Conservation (phyloP, 2,797 vertebrate genomes). For the Darevskia mixta region DNA sequence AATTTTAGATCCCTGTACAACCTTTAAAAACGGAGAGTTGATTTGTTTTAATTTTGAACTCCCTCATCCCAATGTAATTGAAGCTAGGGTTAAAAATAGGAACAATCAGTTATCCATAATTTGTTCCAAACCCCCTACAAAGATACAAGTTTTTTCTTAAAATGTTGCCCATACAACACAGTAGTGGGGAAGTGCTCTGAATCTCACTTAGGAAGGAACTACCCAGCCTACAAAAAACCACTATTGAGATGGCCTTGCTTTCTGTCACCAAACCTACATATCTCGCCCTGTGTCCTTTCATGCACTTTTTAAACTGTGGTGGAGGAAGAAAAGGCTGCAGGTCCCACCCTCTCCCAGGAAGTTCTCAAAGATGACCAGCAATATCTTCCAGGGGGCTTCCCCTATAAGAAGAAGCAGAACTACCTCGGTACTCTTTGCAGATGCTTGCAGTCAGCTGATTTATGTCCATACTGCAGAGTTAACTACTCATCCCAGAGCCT, state of each 20-base stretch:
- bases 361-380: not conserved
- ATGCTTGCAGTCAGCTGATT: not conserved
- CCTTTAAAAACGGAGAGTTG: not conserved
- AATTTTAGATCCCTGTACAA: not conserved
- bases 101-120: too few species aligned
- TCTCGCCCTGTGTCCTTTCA: not conserved
- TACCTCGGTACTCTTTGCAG: not conserved
- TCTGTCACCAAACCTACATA: not conserved
- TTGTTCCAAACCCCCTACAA: not conserved
- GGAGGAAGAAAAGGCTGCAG: not conserved
- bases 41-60: conserved; percentile 5
- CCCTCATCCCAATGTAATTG: not conserved
- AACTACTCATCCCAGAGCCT: not conserved
- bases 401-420: not conserved
- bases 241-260: not conserved
- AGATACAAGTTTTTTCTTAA: not conserved
- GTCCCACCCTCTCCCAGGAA: not conserved
- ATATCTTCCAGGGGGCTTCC: not conserved
- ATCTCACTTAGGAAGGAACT: too few species aligned
- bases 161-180: not conserved
- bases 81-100: not conserved
- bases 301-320: not conserved
- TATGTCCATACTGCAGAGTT: not conserved
- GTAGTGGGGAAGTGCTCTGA: not conserved
- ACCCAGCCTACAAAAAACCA: too few species aligned